Evolutionary conservation across 2,888 invertebrate species (phyloP).

Genomic region (Scelioninae gen. 1): DNA sequence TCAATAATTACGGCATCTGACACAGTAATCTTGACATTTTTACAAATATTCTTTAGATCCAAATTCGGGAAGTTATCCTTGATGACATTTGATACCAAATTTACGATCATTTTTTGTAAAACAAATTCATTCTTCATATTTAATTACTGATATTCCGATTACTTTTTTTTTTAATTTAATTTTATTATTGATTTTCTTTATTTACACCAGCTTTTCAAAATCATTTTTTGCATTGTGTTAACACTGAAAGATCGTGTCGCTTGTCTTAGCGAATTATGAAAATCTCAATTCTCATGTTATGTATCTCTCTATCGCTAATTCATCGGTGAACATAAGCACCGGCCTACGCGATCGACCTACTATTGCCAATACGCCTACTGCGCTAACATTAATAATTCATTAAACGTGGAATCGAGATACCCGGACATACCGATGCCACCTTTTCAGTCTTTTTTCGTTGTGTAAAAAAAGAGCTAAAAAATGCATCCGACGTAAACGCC

Average conservation of each 20-base stretch:
- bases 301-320: constrained; percentile 69
- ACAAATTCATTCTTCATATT: too few relatives aligned
- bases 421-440: constrained; percentile 61
- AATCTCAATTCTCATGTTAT: constrained; percentile 51
- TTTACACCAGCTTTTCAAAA: not conserved
- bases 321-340: constrained; percentile 69
- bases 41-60: too few relatives aligned
- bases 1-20: constrained; percentile 3
- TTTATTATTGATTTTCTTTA: not conserved
- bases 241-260: constrained; percentile 12
- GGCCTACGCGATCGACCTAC: constrained; percentile 68
- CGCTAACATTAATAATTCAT: constrained; percentile 64
- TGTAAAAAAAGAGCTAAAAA: constrained; percentile 22
- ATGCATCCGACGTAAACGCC: constrained; percentile 14
- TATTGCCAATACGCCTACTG: constrained; percentile 68
- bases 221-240: not conserved
- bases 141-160: too few relatives aligned
- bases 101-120: too few relatives aligned
- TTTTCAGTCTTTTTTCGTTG: constrained; percentile 54
- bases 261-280: constrained; percentile 40
- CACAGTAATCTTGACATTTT: too few relatives aligned
- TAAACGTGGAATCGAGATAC: constrained; percentile 54
- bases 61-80: not conserved
- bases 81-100: too few relatives aligned
- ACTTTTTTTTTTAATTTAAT: too few relatives aligned